These are phyloP conservation scores for Ptilorrhoa leucosticta DNA, from an alignment of 2,113 vertebrate genomes.

Conservation along the genomic window DNA sequence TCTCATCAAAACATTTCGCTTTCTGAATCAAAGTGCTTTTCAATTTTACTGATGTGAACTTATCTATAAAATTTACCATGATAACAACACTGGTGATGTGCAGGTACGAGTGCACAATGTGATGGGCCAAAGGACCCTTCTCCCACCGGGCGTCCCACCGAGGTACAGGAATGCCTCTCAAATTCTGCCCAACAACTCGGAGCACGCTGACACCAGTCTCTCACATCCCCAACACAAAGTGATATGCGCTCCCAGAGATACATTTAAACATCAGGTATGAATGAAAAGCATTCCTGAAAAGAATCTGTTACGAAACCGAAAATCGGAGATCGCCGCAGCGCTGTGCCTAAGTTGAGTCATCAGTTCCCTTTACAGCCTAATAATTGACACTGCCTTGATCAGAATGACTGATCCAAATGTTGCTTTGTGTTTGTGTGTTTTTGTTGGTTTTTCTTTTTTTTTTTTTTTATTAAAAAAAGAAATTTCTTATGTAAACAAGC, in stretches of 20 bases:
- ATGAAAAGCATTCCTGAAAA: conserved; percentile 81
- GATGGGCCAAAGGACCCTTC: neutral
- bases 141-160: rapidly evolving
- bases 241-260: conserved; percentile 33
- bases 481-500: conserved; percentile 68
- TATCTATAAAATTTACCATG: neutral
- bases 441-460: neutral
- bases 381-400: conserved; percentile 74
- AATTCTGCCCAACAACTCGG: neutral
- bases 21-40: conserved; percentile 71
- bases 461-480: neutral
- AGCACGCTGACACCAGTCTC: neutral
- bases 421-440: conserved; percentile 51
- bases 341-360: conserved; percentile 75
- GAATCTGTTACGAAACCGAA: conserved; percentile 78
- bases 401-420: conserved; percentile 72
- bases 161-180: neutral
- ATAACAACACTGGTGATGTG: neutral
- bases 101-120: rapidly evolving
- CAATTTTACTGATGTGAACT: neutral
- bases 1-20: conserved; percentile 73
- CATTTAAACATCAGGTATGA: conserved; percentile 55
- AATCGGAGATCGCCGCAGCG: conserved; percentile 72
- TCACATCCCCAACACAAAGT: neutral
- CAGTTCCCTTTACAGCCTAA: conserved; percentile 78